Evolutionary conservation across 1,140 invertebrate species (phyloP).

Genomic region (Drosophila pandora): DNA sequence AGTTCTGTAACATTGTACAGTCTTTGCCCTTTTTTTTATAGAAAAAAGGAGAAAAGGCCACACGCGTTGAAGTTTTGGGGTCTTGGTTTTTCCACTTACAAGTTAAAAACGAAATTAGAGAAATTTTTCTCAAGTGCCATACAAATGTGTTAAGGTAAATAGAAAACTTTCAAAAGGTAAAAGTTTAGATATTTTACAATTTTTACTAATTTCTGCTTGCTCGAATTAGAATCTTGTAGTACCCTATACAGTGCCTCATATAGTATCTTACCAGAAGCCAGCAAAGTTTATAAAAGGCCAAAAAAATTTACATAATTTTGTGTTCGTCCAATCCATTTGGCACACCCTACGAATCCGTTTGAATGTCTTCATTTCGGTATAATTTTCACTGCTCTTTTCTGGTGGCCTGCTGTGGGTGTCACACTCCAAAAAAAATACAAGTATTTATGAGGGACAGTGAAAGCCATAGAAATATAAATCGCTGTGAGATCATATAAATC

Average conservation of each 20-base stretch:
- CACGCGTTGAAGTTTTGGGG: conserved; percentile 21
- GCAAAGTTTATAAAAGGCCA: conserved; percentile 15
- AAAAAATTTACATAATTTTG: conserved; percentile 52
- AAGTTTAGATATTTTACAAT: conserved; percentile 19
- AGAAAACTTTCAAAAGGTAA: conserved; percentile 34
- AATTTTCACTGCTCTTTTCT: conserved; percentile 48
- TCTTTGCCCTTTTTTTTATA: conserved; percentile 15
- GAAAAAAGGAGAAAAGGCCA: conserved; percentile 7
- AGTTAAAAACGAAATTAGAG: conserved; percentile 37
- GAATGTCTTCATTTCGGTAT: conserved; percentile 66
- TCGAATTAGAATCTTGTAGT: background rate
- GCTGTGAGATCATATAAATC: conserved; percentile 58
- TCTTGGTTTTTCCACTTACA: conserved; percentile 32
- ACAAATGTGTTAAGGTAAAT: conserved; percentile 38
- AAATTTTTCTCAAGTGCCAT: conserved; percentile 40
- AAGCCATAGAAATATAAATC: conserved; percentile 74
- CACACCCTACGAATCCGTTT: conserved; percentile 47
- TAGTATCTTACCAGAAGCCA: conserved; percentile 49
- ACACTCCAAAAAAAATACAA: conserved; percentile 19
- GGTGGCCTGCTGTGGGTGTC: conserved; percentile 49
- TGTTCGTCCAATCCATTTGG: conserved; percentile 34
- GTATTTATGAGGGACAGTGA: conserved; percentile 68
- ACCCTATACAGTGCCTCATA: too few species aligned
- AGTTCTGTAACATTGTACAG: conserved; percentile 21
- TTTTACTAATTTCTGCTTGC: conserved; percentile 7